Evolutionary conservation across 30 jellyfish, hydroid and myxozoan genomes (phyloP).

Genomic region (Pseudorhiza aurosa): DNA sequence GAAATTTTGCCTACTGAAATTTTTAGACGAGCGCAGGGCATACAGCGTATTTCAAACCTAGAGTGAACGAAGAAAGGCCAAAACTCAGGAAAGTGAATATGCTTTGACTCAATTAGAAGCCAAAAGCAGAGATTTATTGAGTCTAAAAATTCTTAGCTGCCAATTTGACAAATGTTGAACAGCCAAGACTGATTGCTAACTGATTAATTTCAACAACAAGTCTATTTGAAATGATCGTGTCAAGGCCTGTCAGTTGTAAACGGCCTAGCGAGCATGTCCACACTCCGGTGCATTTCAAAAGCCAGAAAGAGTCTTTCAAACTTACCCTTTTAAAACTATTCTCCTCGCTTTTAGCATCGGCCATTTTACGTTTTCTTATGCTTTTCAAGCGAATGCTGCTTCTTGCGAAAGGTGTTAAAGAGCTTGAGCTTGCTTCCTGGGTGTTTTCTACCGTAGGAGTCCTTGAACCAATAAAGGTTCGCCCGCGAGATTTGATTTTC

Average conservation of each 20-base stretch:
- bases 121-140: too few species aligned
- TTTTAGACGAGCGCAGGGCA: too few species aligned
- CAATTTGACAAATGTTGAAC: too few species aligned
- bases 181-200: too few species aligned
- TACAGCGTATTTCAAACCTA: too few species aligned
- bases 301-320: neutral
- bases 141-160: too few species aligned
- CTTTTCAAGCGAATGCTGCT: constrained; percentile 80
- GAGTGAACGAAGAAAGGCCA: too few species aligned
- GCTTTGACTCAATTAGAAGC: too few species aligned
- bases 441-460: constrained; percentile 48
- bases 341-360: constrained; percentile 58
- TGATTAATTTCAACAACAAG: neutral
- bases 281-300: neutral
- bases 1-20: too few species aligned
- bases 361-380: constrained; percentile 91
- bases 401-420: constrained; percentile 44
- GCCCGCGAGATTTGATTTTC: constrained; percentile 91
- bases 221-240: neutral
- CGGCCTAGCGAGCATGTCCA: constrained; percentile 4
- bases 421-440: constrained; percentile 49
- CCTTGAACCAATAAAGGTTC: constrained; percentile 64
- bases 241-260: neutral
- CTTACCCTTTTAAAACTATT: constrained; percentile 38
- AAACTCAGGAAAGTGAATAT: too few species aligned